These are phyloP conservation scores for Drosophila serrata DNA, from an alignment of 1,140 invertebrate species.

Conservation along the genomic window DNA sequence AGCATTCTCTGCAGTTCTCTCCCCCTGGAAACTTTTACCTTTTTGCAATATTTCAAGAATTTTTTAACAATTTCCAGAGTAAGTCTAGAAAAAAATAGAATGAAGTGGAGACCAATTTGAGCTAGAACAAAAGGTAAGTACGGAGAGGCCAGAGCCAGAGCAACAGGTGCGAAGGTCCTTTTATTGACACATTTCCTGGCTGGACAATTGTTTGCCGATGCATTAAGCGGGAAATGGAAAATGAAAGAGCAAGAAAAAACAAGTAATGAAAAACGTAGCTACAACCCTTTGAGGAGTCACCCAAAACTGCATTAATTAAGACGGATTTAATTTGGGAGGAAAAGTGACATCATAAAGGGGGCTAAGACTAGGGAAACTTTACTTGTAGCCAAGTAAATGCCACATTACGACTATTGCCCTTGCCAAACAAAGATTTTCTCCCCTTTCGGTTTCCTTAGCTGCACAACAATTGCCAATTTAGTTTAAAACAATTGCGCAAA, in stretches of 20 bases:
- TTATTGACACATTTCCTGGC: conserved; percentile 60
- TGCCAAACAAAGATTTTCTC: conserved; percentile 44
- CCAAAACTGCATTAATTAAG: conserved; percentile 51
- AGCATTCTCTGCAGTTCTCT: neutral
- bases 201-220: conserved; percentile 73
- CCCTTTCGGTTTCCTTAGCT: conserved; percentile 10
- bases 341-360: conserved; percentile 9
- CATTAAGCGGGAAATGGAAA: conserved; percentile 55
- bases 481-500: conserved; percentile 73
- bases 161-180: conserved; percentile 58
- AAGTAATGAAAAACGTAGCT: neutral
- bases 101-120: conserved; percentile 6
- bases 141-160: conserved; percentile 5
- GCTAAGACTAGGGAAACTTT: conserved; percentile 35
- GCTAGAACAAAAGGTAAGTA: conserved; percentile 13
- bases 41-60: conserved; percentile 39
- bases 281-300: neutral
- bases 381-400: conserved; percentile 48
- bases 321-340: conserved; percentile 29
- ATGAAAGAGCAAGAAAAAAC: neutral
- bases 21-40: conserved; percentile 9
- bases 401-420: conserved; percentile 45
- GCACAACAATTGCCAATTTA: conserved; percentile 76
- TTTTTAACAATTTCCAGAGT: conserved; percentile 32
- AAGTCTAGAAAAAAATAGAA: neutral